A percentile compares a stretch with the other conserved stretches of the same genome.
Evolutionary conservation across 1,140 invertebrate species (phyloP).

Genomic region (Hylaeus volcanicus): DNA sequence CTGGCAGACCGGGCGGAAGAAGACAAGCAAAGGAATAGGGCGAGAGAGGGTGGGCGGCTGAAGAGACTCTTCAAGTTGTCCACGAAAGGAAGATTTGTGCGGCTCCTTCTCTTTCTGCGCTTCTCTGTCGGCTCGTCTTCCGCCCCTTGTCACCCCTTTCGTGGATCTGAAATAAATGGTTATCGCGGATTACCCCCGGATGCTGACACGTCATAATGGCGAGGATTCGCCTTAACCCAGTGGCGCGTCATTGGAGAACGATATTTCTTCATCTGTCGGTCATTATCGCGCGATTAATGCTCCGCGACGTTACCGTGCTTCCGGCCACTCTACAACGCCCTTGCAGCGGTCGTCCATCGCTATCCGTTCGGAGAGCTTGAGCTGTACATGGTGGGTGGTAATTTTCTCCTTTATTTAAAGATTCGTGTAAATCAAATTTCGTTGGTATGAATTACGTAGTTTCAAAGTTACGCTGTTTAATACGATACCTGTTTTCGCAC

Average conservation of each 20-base stretch:
- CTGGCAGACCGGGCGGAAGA: conserved; percentile 54
- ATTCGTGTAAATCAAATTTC: too few relatives aligned
- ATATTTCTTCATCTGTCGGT: conserved; percentile 46
- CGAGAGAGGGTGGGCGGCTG: conserved; percentile 12
- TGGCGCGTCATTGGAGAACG: conserved; percentile 42
- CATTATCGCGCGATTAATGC: conserved; percentile 45
- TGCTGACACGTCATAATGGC: conserved; percentile 54
- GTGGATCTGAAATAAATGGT: conserved; percentile 59
- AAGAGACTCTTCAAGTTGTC: conserved; percentile 63
- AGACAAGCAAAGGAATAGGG: conserved; percentile 39
- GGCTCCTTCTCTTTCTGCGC: conserved; percentile 7
- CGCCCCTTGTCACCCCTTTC: conserved; percentile 3
- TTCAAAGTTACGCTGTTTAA: too few relatives aligned
- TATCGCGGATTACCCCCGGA: conserved; percentile 54
- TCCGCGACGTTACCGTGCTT: neutral
- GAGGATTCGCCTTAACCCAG: conserved; percentile 48
- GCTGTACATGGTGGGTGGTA: too few relatives aligned
- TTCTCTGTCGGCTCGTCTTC: neutral
- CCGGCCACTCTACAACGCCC: neutral
- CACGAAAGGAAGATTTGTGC: conserved; percentile 62
- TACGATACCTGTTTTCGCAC: too few relatives aligned
- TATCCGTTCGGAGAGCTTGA: too few relatives aligned
- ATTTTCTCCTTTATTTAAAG: too few relatives aligned
- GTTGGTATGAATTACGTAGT: too few relatives aligned
- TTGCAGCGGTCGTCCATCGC: too few relatives aligned